Percentiles rank a stretch among this genome's conserved stretches.
phyloP scores from a whole-genome alignment of 2,888 invertebrate species.

The Drosophila seclusa region DNA sequence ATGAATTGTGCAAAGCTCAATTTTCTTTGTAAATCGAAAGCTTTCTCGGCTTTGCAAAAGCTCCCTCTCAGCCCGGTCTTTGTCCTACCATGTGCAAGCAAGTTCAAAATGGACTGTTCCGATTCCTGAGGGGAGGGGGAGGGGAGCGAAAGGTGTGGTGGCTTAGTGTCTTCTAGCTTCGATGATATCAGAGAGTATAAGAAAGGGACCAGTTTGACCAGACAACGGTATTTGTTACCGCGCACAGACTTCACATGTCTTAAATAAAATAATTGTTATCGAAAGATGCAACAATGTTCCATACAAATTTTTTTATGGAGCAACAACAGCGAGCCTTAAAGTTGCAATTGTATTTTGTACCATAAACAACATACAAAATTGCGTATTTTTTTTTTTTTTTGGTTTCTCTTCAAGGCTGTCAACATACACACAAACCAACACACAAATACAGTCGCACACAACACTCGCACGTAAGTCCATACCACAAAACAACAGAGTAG shows the following conservation, averaged over 20 bases:
- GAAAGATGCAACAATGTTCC: slow-evolving; percentile 35
- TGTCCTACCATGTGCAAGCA: neutral
- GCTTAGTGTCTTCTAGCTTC: neutral
- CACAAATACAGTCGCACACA: slow-evolving; percentile 2
- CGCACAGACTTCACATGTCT: neutral
- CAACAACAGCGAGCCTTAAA: slow-evolving; percentile 33
- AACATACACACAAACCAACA: slow-evolving; percentile 26
- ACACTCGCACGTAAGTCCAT: slow-evolving; percentile 12
- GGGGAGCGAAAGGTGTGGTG: neutral
- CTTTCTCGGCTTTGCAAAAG: neutral
- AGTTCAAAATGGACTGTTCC: neutral
- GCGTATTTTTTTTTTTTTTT: slow-evolving; percentile 45
- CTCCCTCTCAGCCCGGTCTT: neutral
- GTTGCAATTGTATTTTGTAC: slow-evolving; percentile 6
- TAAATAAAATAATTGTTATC: neutral
- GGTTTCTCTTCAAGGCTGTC: slow-evolving; percentile 75
- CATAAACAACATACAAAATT: slow-evolving; percentile 38
- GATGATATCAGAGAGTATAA: neutral
- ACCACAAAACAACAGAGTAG: slow-evolving; percentile 22
- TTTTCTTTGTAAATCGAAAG: neutral
- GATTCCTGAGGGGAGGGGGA: neutral
- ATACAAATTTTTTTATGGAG: slow-evolving; percentile 5
- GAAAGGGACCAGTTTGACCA: neutral
- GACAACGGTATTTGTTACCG: neutral
- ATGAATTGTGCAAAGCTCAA: neutral